Conservation (phyloP, 2,113 vertebrate genomes). For the Tragelaphus strepsiceros region DNA sequence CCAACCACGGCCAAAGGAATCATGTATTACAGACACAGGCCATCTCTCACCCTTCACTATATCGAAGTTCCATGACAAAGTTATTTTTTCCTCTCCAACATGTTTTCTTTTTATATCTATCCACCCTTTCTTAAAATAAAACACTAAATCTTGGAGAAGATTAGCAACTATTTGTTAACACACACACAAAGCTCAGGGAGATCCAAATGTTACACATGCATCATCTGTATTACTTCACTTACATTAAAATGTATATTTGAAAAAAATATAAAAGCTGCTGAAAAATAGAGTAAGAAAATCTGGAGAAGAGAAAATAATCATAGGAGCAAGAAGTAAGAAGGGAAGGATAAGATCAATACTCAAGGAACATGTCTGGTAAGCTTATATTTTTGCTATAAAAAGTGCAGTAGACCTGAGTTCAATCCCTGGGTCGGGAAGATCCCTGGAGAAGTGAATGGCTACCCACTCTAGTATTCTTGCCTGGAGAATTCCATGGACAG, state of each 20-base stretch:
- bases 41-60: neutral
- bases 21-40: neutral
- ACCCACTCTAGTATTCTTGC: neutral
- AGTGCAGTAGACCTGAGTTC: neutral
- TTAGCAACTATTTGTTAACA: conserved; percentile 1
- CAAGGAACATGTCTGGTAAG: neutral
- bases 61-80: neutral
- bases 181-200: neutral
- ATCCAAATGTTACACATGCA: neutral
- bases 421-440: neutral
- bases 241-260: neutral
- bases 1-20: neutral
- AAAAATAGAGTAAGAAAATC: conserved; percentile 12
- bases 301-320: conserved; percentile 17
- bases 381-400: neutral
- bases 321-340: neutral
- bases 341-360: neutral
- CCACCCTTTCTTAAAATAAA: neutral
- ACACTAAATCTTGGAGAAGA: neutral
- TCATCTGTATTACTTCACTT: neutral
- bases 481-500: neutral
- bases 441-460: neutral
- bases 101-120: neutral
- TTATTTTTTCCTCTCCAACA: neutral
- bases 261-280: neutral